phyloP scores from a whole-genome alignment of 23 tunicate genomes.

The Trididemnum nubilum region DNA sequence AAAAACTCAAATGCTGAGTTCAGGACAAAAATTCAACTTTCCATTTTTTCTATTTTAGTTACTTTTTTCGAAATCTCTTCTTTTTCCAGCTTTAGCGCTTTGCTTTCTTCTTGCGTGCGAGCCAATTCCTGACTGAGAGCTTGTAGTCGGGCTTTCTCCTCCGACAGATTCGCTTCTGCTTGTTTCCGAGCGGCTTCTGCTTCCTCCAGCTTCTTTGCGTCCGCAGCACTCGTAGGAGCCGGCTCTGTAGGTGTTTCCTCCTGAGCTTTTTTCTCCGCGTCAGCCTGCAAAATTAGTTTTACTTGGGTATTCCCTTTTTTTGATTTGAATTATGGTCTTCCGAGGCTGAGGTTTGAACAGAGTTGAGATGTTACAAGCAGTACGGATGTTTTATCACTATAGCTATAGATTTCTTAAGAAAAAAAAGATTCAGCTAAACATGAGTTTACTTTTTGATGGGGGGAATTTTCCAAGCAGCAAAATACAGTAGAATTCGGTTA shows the following conservation, averaged over 20 bases:
- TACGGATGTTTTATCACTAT: no score
- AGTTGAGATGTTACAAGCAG: not conserved
- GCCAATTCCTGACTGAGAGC: constrained; percentile 43
- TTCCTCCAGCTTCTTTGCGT: constrained; percentile 27
- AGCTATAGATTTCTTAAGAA: no score
- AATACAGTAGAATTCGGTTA: no score
- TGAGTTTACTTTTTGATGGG: no score
- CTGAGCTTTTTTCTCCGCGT: constrained; percentile 31
- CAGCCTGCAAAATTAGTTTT: constrained; percentile 19
- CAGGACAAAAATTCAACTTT: no score
- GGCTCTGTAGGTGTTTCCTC: constrained; percentile 22
- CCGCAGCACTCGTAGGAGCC: constrained; percentile 1
- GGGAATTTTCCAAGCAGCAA: no score
- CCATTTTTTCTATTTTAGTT: no score
- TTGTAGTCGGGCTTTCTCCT: constrained; percentile 55
- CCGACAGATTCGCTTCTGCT: constrained; percentile 41
- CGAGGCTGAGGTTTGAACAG: not conserved
- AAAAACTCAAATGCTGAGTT: no score
- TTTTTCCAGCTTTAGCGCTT: constrained; percentile 12
- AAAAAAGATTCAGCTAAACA: no score
- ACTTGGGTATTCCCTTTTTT: no score
- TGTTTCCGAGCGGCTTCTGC: constrained; percentile 46
- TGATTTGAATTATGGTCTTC: no score
- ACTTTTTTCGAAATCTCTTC: constrained; percentile 35
- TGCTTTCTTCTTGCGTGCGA: constrained; percentile 32